These are phyloP conservation scores for Macaca fascicularis DNA, from an alignment of 2,113 vertebrate species.

Conservation along the genomic window T2T-MFA8v1.1 NC_088386.1:4207501-4208000, in stretches of 20 bases:
- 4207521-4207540: background rate
- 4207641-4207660: slow-evolving; percentile 23
- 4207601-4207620: background rate
- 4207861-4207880: slow-evolving; percentile 94
- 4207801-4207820: slow-evolving; percentile 45
- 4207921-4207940: background rate
- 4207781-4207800: background rate
- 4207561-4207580: background rate
- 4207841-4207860: slow-evolving; percentile 99
- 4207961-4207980: background rate
- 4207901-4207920: slow-evolving; percentile 34
- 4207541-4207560: background rate
- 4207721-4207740: slow-evolving; percentile 29
- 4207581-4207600: background rate
- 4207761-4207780: slow-evolving; percentile 34
- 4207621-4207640: background rate
- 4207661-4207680: background rate
- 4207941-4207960: slow-evolving; percentile 24
- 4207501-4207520: background rate
- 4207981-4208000: slow-evolving; percentile 47
- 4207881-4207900: background rate
- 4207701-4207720: background rate
- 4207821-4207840: slow-evolving; percentile 93
- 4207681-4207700: slow-evolving; percentile 29
- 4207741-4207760: slow-evolving; percentile 39